phyloP scores from a whole-genome alignment of 2,113 vertebrate species.

The Anser brachyrhynchus region DNA sequence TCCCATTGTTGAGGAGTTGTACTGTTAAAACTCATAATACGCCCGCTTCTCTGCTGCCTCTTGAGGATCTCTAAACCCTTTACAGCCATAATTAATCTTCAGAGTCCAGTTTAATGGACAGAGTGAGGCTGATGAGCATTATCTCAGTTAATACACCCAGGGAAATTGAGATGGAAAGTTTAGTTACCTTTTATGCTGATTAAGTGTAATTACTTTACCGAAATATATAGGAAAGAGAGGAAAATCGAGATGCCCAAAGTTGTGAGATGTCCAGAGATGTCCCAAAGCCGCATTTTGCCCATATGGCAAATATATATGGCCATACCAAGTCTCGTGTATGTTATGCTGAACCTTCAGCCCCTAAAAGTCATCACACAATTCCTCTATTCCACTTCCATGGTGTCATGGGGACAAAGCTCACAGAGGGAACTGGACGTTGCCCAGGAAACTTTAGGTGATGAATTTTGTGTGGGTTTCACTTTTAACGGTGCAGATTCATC shows the following conservation, averaged over 20 bases:
- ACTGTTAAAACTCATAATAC: not conserved
- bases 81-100: not conserved
- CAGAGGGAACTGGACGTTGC: rapidly evolving
- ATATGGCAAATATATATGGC: rapidly evolving
- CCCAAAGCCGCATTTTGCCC: not conserved
- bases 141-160: not conserved
- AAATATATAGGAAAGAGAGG: not conserved
- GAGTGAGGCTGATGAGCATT: not conserved
- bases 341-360: not conserved
- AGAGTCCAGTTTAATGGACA: not conserved
- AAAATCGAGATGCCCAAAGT: not conserved
- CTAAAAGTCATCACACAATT: rapidly evolving
- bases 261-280: too few species aligned
- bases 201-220: not conserved
- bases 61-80: not conserved
- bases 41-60: not conserved
- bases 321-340: too few species aligned
- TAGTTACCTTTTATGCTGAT: not conserved
- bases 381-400: not conserved
- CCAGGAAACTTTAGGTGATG: not conserved
- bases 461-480: not conserved
- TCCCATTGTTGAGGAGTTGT: not conserved
- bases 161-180: not conserved
- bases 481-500: too few species aligned
- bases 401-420: not conserved